These are phyloP conservation scores for Meloe dianella DNA, from an alignment of 2,888 invertebrate genomes.

Conservation along the genomic window DNA sequence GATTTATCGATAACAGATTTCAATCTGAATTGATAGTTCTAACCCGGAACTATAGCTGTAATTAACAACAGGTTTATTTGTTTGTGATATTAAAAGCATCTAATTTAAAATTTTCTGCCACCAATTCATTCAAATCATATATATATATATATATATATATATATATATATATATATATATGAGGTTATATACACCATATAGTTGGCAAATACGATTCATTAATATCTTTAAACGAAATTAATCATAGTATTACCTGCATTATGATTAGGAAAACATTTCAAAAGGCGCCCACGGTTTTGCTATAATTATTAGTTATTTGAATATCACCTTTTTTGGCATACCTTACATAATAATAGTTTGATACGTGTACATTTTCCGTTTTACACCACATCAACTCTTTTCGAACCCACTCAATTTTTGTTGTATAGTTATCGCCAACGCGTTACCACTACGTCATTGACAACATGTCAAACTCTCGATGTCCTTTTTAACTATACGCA, in stretches of 20 bases:
- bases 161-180: neutral
- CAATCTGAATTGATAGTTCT: neutral
- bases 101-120: slow-evolving; percentile 30
- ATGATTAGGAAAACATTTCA: slow-evolving; percentile 18
- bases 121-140: slow-evolving; percentile 13
- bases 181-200: too few relatives aligned
- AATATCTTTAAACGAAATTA: slow-evolving; percentile 25
- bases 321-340: slow-evolving; percentile 50
- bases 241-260: slow-evolving; percentile 32
- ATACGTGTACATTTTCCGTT: slow-evolving; percentile 39
- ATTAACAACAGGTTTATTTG: neutral
- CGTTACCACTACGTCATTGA: slow-evolving; percentile 25
- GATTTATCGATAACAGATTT: slow-evolving; percentile 27
- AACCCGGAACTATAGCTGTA: slow-evolving; percentile 3
- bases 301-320: slow-evolving; percentile 43
- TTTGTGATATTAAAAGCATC: neutral
- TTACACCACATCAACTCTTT: slow-evolving; percentile 30
- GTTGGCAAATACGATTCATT: slow-evolving; percentile 29
- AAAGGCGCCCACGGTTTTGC: slow-evolving; percentile 39
- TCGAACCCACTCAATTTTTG: slow-evolving; percentile 26
- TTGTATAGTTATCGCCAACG: slow-evolving; percentile 25
- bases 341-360: slow-evolving; percentile 43
- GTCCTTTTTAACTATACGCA: neutral
- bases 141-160: neutral
- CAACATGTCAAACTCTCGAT: slow-evolving; percentile 16